phyloP scores from a whole-genome alignment of 2,888 invertebrate species.

The Drosophila eohydei region DNA sequence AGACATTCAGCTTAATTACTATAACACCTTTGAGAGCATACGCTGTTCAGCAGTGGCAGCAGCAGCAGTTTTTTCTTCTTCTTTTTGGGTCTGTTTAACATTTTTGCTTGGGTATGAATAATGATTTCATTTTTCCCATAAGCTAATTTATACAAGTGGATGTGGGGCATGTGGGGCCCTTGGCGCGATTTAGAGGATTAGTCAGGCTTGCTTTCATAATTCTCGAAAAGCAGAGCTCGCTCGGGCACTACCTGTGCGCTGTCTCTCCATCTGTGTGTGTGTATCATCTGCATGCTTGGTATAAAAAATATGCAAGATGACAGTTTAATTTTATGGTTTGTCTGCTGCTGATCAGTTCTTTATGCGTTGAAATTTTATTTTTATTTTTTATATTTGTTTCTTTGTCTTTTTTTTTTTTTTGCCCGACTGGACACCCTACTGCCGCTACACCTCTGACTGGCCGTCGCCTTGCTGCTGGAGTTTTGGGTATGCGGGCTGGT shows the following conservation, averaged over 20 bases:
- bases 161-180: conserved; percentile 61
- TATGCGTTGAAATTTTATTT: conserved; percentile 79
- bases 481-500: conserved; percentile 56
- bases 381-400: conserved; percentile 22
- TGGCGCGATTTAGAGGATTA: conserved; percentile 82
- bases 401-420: conserved; percentile 19
- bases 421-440: conserved; percentile 19
- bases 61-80: background rate
- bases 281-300: conserved; percentile 66
- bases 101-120: conserved; percentile 79
- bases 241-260: conserved; percentile 55
- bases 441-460: background rate
- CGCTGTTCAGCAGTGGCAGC: conserved; percentile 7
- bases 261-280: conserved; percentile 13
- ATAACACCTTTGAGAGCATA: conserved; percentile 49
- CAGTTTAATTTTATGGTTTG: conserved; percentile 85
- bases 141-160: conserved; percentile 82
- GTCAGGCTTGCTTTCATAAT: conserved; percentile 82
- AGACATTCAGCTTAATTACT: conserved; percentile 42
- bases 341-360: conserved; percentile 84
- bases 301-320: conserved; percentile 84
- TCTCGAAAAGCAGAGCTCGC: conserved; percentile 60
- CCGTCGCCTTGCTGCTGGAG: background rate
- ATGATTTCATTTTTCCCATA: conserved; percentile 83
- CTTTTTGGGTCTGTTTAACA: conserved; percentile 63